Evolutionary conservation across 2,888 invertebrate genomes (phyloP).

Genomic region (Crossocerus cetratus): DNA sequence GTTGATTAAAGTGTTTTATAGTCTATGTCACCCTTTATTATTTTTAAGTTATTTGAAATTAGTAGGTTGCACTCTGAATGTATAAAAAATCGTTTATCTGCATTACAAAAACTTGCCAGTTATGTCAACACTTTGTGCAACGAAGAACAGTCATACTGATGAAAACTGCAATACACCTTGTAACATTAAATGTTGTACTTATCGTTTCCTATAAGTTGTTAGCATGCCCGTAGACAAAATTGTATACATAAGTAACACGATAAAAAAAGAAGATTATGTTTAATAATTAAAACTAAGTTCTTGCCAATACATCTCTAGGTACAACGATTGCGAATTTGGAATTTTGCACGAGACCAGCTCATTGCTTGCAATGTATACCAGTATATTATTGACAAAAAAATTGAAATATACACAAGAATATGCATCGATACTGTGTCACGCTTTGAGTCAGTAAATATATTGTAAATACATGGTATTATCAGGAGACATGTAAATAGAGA

Average conservation of each 20-base stretch:
- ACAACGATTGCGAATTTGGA: conserved; percentile 15
- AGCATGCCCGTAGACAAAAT: neutral
- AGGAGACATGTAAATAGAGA: conserved; percentile 39
- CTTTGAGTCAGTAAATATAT: conserved; percentile 38
- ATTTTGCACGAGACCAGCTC: conserved; percentile 41
- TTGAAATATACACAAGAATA: conserved; percentile 33
- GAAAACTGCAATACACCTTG: too few relatives aligned
- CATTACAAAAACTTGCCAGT: too few relatives aligned
- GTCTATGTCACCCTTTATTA: too few relatives aligned
- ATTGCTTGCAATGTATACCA: conserved; percentile 19
- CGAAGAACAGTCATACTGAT: too few relatives aligned
- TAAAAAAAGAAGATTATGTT: conserved; percentile 29
- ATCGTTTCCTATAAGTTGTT: too few relatives aligned
- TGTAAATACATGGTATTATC: conserved; percentile 30
- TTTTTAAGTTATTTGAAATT: too few relatives aligned
- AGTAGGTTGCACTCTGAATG: too few relatives aligned
- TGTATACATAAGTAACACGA: neutral
- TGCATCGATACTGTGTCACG: conserved; percentile 31
- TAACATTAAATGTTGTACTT: too few relatives aligned
- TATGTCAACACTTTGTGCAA: too few relatives aligned
- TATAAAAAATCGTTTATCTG: too few relatives aligned
- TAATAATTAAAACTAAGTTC: conserved; percentile 27
- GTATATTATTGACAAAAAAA: conserved; percentile 29
- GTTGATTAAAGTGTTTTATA: too few relatives aligned
- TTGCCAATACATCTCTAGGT: conserved; percentile 31